Evolutionary conservation across 1,140 invertebrate genomes (phyloP).

Genomic region (Apis mellifera): Amel_HAv3.1 CM009932.2:15247501-15248000

Average conservation of each 20-base stretch:
- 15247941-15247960: constrained; percentile 68
- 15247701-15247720: constrained; percentile 71
- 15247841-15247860: constrained; percentile 85
- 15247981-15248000: neutral
- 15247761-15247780: constrained; percentile 86
- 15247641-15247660: constrained; percentile 18
- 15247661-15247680: neutral
- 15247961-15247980: constrained; percentile 21
- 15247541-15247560: constrained; percentile 41
- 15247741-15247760: constrained; percentile 88
- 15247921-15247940: constrained; percentile 39
- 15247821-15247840: constrained; percentile 85
- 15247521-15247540: neutral
- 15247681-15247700: constrained; percentile 70
- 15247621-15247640: neutral
- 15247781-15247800: constrained; percentile 79
- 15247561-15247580: constrained; percentile 34
- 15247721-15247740: constrained; percentile 74
- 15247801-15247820: constrained; percentile 75
- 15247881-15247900: constrained; percentile 68
- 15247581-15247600: constrained; percentile 17
- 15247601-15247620: constrained; percentile 12
- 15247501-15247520: constrained; percentile 3
- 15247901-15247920: constrained; percentile 41
- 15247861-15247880: constrained; percentile 85